Conservation (phyloP, 2,888 invertebrate genomes). For the Hydropsyche betteni region DNA sequence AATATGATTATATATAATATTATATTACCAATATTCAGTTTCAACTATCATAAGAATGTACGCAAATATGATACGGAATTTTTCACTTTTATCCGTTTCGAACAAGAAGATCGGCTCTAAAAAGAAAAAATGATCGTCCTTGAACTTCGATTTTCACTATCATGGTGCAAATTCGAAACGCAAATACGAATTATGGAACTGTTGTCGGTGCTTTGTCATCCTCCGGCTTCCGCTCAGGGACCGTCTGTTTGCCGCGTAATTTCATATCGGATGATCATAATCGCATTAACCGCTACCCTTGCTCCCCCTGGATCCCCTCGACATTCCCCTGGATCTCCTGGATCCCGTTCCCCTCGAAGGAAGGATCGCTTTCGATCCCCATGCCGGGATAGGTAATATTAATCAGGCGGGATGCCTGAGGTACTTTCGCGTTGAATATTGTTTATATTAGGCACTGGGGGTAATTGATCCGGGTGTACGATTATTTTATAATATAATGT, state of each 20-base stretch:
- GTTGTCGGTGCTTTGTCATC: conserved; percentile 26
- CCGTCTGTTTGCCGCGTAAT: conserved; percentile 45
- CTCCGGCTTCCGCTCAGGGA: conserved; percentile 11
- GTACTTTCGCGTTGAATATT: conserved; percentile 28
- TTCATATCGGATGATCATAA: conserved; percentile 49
- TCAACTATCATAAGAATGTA: too few species aligned
- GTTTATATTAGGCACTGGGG: not conserved
- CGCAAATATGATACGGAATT: too few species aligned
- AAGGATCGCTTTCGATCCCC: not conserved
- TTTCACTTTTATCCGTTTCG: too few species aligned
- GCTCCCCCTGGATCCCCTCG: not conserved
- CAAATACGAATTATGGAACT: too few species aligned
- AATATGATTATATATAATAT: too few species aligned
- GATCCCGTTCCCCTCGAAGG: not conserved
- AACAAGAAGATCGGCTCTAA: too few species aligned
- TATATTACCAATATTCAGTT: too few species aligned
- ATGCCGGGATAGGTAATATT: conserved; percentile 6
- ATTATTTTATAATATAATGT: too few species aligned
- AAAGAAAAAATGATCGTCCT: too few species aligned
- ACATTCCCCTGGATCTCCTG: not conserved
- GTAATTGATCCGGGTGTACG: too few species aligned
- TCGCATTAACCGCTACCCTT: conserved; percentile 43
- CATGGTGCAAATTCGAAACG: too few species aligned
- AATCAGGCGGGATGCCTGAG: conserved; percentile 20
- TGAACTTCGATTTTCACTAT: too few species aligned